These are phyloP conservation scores for Chondrilla cf. caribensis DNA, from an alignment of 37 sponge, comb jelly and placozoan species.

Conservation along the genomic window DNA sequence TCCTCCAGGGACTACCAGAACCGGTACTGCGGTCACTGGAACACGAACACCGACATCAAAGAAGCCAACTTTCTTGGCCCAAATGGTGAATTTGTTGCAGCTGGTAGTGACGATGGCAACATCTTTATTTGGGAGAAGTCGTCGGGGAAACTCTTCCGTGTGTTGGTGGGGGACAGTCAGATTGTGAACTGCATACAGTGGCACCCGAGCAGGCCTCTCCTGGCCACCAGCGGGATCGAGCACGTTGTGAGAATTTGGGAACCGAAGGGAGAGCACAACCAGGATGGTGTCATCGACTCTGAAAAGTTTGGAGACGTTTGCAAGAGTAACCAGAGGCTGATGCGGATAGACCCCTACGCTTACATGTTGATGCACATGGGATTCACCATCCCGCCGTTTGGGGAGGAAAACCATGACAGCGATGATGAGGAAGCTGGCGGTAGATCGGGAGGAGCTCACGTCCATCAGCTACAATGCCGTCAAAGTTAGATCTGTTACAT, in stretches of 20 bases:
- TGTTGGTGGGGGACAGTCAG: conserved; percentile 68
- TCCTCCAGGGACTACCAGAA: conserved; percentile 58
- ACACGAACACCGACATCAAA: conserved; percentile 96
- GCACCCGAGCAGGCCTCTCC: conserved; percentile 55
- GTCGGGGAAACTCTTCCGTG: conserved; percentile 60
- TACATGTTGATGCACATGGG: conserved; percentile 84
- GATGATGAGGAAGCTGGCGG: not conserved
- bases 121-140: conserved; percentile 90
- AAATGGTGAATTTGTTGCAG: conserved; percentile 76
- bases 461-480: no score
- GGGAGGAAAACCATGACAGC: not conserved
- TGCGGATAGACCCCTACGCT: conserved; percentile 73
- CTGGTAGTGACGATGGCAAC: conserved; percentile 94
- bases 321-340: conserved; percentile 58
- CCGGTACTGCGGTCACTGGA: conserved; percentile 85
- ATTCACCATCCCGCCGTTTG: conserved; percentile 13
- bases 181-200: conserved; percentile 93
- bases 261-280: conserved; percentile 23
- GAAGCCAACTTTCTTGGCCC: conserved; percentile 92
- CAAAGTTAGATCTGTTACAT: no score
- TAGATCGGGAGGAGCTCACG: no score
- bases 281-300: conserved; percentile 12
- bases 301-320: conserved; percentile 35
- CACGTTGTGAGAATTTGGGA: conserved; percentile 74
- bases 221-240: conserved; percentile 92